Percentiles rank a stretch among this genome's conserved stretches.
Conservation (phyloP, 2,113 vertebrate species). For the Bos indicus region DNA sequence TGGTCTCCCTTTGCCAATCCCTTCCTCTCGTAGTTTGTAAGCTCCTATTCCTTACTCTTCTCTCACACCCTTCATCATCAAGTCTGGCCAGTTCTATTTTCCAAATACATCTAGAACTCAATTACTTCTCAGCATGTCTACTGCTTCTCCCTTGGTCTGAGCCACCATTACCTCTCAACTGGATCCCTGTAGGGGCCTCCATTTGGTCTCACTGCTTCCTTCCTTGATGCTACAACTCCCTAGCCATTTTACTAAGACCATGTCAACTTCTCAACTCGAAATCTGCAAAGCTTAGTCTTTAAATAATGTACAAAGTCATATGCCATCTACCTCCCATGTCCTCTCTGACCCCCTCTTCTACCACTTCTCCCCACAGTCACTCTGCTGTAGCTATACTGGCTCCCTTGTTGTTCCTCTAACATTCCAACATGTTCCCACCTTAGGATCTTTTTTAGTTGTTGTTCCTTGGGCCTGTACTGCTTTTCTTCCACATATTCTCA, state of each 20-base stretch:
- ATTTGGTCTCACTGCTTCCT: neutral
- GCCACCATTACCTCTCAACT: neutral
- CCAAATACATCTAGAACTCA: neutral
- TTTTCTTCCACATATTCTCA: neutral
- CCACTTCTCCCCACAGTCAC: neutral
- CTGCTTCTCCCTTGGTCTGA: neutral
- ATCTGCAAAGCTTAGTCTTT: neutral
- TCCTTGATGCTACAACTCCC: neutral
- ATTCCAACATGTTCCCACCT: neutral
- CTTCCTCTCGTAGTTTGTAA: neutral
- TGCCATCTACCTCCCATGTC: neutral
- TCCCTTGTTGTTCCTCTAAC: neutral
- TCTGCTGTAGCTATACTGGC: neutral
- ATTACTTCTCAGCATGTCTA: neutral
- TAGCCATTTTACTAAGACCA: neutral
- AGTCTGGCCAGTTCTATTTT: neutral
- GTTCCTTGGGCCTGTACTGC: neutral
- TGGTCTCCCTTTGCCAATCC: neutral
- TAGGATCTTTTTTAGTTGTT: neutral
- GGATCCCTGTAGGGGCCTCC: neutral
- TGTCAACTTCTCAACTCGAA: neutral
- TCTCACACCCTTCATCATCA: neutral
- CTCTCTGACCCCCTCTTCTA: neutral
- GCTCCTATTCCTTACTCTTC: neutral
- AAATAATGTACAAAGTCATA: neutral